These are phyloP conservation scores for Myioborus melanocephalus DNA, from an alignment of 2,797 vertebrate species.

Conservation along the genomic window DNA sequence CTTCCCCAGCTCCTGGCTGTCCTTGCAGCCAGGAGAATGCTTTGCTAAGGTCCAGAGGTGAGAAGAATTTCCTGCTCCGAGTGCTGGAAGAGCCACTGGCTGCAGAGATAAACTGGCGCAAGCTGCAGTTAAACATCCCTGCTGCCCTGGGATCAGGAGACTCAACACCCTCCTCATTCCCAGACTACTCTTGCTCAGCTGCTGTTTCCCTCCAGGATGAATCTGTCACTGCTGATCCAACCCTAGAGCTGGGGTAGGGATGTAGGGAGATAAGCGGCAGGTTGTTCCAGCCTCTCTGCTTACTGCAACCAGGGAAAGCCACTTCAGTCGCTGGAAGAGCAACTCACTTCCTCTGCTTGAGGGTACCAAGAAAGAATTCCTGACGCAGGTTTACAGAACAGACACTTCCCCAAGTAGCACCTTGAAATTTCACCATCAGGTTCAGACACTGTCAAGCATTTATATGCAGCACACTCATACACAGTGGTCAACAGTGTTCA, in stretches of 20 bases:
- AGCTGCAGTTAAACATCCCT: background rate
- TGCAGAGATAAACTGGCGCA: background rate
- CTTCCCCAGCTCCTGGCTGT: background rate
- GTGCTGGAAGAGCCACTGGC: background rate
- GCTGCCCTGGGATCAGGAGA: background rate
- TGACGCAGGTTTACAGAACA: background rate
- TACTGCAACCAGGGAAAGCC: background rate
- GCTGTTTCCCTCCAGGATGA: background rate
- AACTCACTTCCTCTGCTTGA: background rate
- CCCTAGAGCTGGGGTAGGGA: background rate
- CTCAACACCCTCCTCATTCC: background rate
- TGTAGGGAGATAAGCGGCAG: background rate
- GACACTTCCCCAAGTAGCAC: background rate
- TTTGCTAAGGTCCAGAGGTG: background rate
- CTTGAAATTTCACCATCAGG: background rate
- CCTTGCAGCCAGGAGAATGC: accelerated
- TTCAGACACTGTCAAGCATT: background rate
- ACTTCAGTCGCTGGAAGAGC: background rate
- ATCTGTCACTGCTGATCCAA: background rate
- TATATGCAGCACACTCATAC: background rate
- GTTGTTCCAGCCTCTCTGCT: constrained; percentile 4
- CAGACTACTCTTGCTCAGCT: background rate
- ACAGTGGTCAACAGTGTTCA: background rate
- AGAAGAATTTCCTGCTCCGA: background rate
- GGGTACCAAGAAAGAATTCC: background rate